Evolutionary conservation across 2,888 invertebrate genomes (phyloP).

Genomic region (Psylliodes chrysocephalus): DNA sequence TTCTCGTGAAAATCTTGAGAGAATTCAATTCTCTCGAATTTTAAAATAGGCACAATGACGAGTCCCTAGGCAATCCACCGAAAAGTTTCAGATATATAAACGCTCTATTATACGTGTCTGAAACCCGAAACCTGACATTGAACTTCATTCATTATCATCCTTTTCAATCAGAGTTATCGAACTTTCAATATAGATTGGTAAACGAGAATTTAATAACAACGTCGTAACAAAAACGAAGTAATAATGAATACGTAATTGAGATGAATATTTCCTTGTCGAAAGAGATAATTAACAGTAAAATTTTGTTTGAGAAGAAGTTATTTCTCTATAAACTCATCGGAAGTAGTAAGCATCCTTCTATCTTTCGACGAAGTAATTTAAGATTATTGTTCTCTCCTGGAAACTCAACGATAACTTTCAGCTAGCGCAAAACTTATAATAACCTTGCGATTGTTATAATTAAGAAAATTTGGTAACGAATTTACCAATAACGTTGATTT

Average conservation of each 20-base stretch:
- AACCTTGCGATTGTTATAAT: background rate
- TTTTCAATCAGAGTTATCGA: background rate
- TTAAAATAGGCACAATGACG: no score
- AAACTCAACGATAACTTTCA: background rate
- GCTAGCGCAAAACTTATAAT: slow-evolving; percentile 3
- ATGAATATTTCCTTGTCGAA: slow-evolving; percentile 26
- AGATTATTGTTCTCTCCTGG: slow-evolving; percentile 15
- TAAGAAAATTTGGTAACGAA: background rate
- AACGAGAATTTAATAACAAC: slow-evolving; percentile 17
- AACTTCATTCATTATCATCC: background rate
- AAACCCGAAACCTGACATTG: background rate
- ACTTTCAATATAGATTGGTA: background rate
- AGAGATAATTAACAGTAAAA: slow-evolving; percentile 31
- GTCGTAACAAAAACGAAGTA: slow-evolving; percentile 26
- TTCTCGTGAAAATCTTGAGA: no score
- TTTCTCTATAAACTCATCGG: slow-evolving; percentile 23
- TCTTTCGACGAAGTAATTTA: slow-evolving; percentile 14
- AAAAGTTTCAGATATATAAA: no score
- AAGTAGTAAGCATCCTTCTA: slow-evolving; percentile 12
- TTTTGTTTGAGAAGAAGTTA: slow-evolving; percentile 27
- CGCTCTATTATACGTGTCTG: no score
- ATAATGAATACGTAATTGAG: slow-evolving; percentile 33
- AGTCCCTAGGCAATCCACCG: no score
- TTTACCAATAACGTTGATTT: background rate
- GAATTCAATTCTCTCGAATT: no score